Base-by-base conservation (phyloP, 2,888 invertebrate species). In the Ceraclea dissimilis region DNA sequence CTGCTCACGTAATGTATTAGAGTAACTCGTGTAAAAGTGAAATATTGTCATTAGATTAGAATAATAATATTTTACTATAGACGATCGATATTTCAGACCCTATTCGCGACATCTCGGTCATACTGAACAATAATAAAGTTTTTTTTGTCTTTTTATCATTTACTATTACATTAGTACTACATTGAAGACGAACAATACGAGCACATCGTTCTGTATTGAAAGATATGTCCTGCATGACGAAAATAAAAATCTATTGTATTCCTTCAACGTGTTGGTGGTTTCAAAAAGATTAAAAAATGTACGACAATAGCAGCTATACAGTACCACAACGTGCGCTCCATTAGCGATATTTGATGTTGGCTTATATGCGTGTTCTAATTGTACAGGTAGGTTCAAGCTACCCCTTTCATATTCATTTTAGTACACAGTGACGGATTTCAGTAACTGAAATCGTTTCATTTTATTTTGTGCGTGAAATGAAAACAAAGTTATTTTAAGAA, bases 51-150 rank as follows among this genome's bases (percentile, higher is more conserved):
- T 57, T 54, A 49, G 52, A 31, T 18, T 16, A 17, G 13, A 39
- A 39, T 39, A 31, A n/a, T n/a, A n/a, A 31, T 39, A 39, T 39
- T 16, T 8, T 13, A 39, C 13, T 39, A 13, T 13, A 47, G n/a
- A 1, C 46, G 55, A 52, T 60, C 60, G 60, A 60, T 57, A 60
- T 20, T 18, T 21, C 48, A 53, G 60, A 60, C 49, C 60, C 60
- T 39, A 8, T 19, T 50, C 54, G 60, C 52, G 60, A 60, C 55
- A 60, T 60, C 60, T 57, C 60, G 60, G 60, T 52, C 57, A 51
- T 13, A 26, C 4, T 49, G 51, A 57, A 52, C 21, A 52, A 43
- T 39, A 39, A n/a, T 13, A n/a, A 39, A 8, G 39, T 39, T 13
- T 16, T 13, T 39, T n/a, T n/a, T n/a, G n/a, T 39, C 39, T n/a